These are phyloP conservation scores for Planococcus citri DNA, from an alignment of 1,140 invertebrate species.

Conservation along the genomic window DNA sequence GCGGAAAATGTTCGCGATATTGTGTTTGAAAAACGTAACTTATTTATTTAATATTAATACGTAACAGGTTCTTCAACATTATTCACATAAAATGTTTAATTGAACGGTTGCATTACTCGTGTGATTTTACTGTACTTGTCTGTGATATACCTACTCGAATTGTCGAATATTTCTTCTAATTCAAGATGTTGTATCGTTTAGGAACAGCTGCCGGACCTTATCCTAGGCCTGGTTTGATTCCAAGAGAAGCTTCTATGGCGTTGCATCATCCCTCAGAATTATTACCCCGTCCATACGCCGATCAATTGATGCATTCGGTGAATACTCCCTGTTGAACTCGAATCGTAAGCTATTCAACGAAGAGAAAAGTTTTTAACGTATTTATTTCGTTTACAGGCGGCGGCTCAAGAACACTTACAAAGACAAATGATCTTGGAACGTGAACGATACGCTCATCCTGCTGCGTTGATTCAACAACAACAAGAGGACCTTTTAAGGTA, in stretches of 20 bases:
- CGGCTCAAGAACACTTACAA: conserved; percentile 72
- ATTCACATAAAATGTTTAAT: background rate
- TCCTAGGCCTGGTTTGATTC: conserved; percentile 46
- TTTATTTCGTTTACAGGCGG: conserved; percentile 34
- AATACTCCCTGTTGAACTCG: background rate
- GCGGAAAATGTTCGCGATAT: no score
- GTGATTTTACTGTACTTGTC: background rate
- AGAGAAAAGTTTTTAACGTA: background rate
- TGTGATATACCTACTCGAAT: background rate
- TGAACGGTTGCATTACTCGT: background rate
- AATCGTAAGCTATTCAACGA: no score
- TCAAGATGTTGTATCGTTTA: conserved; percentile 29
- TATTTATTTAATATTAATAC: no score
- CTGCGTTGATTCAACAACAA: conserved; percentile 51
- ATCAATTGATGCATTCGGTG: conserved; percentile 64
- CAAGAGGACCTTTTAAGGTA: conserved; percentile 72
- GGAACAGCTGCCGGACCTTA: conserved; percentile 43
- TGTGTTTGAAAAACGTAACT: no score
- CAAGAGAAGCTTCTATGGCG: conserved; percentile 43
- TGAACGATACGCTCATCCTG: conserved; percentile 54
- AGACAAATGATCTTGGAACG: conserved; percentile 71
- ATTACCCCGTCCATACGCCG: conserved; percentile 63
- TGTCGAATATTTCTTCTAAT: background rate
- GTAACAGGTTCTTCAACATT: background rate
- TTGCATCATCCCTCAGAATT: conserved; percentile 58